Percentiles rank a stretch among this genome's conserved stretches.
Conservation (phyloP, 2,888 invertebrate genomes). For the Synergus japonicus region DNA sequence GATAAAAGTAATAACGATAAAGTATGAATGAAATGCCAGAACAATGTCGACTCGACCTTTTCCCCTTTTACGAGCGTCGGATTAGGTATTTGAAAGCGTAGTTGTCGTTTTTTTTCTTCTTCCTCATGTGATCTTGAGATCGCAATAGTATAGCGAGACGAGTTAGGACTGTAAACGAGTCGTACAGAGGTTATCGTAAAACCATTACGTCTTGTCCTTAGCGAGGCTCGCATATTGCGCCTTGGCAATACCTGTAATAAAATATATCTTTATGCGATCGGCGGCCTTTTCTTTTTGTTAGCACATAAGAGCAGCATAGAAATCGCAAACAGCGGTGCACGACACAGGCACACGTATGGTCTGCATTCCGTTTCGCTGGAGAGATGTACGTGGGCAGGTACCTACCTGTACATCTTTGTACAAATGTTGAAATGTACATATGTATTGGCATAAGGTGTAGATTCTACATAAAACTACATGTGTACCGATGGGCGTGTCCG, state of each 20-base stretch:
- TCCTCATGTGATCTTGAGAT: slow-evolving; percentile 1
- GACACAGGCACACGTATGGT: neutral
- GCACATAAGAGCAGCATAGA: neutral
- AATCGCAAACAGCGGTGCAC: neutral
- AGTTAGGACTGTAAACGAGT: slow-evolving; percentile 31
- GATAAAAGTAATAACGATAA: slow-evolving; percentile 34
- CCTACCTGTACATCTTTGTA: slow-evolving; percentile 3
- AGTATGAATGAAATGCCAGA: slow-evolving; percentile 35
- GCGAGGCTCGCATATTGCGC: slow-evolving; percentile 9
- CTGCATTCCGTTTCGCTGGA: slow-evolving; percentile 29
- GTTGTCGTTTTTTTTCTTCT: neutral
- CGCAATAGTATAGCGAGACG: slow-evolving; percentile 15
- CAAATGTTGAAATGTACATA: slow-evolving; percentile 25
- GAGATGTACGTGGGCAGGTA: slow-evolving; percentile 24
- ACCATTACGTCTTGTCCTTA: slow-evolving; percentile 38
- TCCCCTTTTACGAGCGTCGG: slow-evolving; percentile 4
- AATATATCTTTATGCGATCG: slow-evolving; percentile 33
- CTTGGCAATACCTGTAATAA: slow-evolving; percentile 19
- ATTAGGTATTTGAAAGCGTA: slow-evolving; percentile 35
- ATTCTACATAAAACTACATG: too few species aligned
- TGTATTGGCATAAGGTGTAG: neutral
- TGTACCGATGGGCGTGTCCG: neutral
- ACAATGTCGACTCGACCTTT: slow-evolving; percentile 36
- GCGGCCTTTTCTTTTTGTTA: slow-evolving; percentile 24
- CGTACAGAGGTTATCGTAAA: slow-evolving; percentile 39